A percentile compares a stretch with the other conserved stretches of the same genome.
These are phyloP conservation scores for Creontiades dilutus DNA, from an alignment of 2,888 invertebrate genomes.

Conservation along the genomic window DNA sequence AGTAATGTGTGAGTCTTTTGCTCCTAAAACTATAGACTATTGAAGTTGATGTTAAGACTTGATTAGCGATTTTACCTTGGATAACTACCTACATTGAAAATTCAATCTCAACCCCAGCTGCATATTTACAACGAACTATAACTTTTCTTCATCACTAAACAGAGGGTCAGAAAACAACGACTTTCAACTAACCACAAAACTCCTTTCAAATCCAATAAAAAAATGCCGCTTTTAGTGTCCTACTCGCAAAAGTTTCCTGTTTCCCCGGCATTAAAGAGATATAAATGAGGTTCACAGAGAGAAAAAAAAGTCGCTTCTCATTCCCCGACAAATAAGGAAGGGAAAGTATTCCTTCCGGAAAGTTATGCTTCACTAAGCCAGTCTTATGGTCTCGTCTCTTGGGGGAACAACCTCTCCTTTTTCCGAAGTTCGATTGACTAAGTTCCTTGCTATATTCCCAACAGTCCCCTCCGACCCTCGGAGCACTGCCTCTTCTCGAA, in stretches of 20 bases:
- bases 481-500: neutral
- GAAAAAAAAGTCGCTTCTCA: conserved; percentile 14
- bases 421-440: conserved; percentile 31
- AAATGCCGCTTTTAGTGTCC: too few species aligned
- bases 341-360: conserved; percentile 27
- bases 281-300: conserved; percentile 14
- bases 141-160: too few species aligned
- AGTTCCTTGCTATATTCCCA: conserved; percentile 9
- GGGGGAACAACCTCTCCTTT: conserved; percentile 8
- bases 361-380: conserved; percentile 36
- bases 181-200: too few species aligned
- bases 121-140: too few species aligned
- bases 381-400: conserved; percentile 15
- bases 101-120: too few species aligned
- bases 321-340: conserved; percentile 6
- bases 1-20: too few species aligned
- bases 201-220: too few species aligned
- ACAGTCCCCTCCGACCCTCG: neutral
- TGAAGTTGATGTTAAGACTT: too few species aligned
- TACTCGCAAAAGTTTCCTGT: neutral
- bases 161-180: too few species aligned
- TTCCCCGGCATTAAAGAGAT: neutral
- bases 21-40: too few species aligned
- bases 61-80: too few species aligned
- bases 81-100: too few species aligned